A percentile compares a stretch with the other conserved stretches of the same genome.
phyloP scores from a whole-genome alignment of 2,888 invertebrate genomes.

The Tetranychus truncatus region DNA sequence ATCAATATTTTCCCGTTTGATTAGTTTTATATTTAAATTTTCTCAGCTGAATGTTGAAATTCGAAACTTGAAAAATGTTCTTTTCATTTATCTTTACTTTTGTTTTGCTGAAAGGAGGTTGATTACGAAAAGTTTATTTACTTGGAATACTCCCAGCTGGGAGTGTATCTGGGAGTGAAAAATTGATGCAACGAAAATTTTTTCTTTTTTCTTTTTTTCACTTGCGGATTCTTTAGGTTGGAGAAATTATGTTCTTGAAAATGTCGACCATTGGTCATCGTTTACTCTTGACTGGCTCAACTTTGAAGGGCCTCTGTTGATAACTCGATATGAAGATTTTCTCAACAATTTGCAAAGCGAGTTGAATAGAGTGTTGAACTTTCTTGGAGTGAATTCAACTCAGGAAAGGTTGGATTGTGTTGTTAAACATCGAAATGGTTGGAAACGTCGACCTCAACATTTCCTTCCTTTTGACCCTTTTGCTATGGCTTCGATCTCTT shows the following conservation, averaged over 20 bases:
- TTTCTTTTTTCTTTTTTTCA: not conserved
- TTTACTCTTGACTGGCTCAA: conserved; percentile 24
- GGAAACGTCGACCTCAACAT: conserved; percentile 20
- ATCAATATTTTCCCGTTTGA: no score
- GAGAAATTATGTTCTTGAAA: conserved; percentile 20
- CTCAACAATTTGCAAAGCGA: conserved; percentile 9
- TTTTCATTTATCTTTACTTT: no score
- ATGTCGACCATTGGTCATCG: conserved; percentile 22
- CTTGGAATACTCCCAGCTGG: no score
- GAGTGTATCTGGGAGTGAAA: no score
- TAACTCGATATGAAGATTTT: conserved; percentile 21
- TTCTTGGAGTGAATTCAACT: not conserved
- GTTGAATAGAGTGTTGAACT: not conserved
- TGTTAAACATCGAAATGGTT: conserved; percentile 21
- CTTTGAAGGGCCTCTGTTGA: conserved; percentile 22
- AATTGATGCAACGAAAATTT: not conserved
- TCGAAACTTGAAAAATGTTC: no score
- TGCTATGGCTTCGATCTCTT: not conserved
- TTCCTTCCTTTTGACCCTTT: conserved; percentile 22
- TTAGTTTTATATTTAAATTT: no score
- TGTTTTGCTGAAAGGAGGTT: no score
- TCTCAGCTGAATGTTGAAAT: no score
- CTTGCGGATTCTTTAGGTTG: conserved; percentile 19
- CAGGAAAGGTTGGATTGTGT: conserved; percentile 15
- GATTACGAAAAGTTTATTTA: no score